Evolutionary conservation across 2,888 invertebrate genomes (phyloP).

Genomic region (Philereme transversata): DNA sequence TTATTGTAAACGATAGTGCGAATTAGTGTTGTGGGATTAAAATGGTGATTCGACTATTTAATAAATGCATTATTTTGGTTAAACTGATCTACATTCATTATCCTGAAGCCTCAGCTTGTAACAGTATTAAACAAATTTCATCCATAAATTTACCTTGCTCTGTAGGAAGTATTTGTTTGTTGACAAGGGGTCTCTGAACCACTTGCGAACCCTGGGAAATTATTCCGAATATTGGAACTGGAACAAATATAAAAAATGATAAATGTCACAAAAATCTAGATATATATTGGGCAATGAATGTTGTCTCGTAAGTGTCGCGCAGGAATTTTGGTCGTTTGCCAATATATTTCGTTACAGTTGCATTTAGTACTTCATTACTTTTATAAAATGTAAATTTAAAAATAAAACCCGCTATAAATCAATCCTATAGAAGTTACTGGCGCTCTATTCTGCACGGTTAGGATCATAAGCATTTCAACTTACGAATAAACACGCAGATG

Average conservation of each 20-base stretch:
- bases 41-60: too few relatives aligned
- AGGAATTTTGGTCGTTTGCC: conserved; percentile 26
- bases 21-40: too few relatives aligned
- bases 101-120: too few relatives aligned
- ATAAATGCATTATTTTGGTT: too few relatives aligned
- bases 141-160: conserved; percentile 68
- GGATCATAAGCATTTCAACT: conserved; percentile 36
- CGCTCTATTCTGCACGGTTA: too few relatives aligned
- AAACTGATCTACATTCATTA: too few relatives aligned
- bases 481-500: conserved; percentile 66
- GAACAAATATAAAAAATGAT: conserved; percentile 40
- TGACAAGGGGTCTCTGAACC: conserved; percentile 75
- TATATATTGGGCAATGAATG: not conserved
- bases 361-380: too few relatives aligned
- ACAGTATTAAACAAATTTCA: too few relatives aligned
- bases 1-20: too few relatives aligned
- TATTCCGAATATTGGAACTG: conserved; percentile 75
- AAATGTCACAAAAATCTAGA: not conserved
- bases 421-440: too few relatives aligned
- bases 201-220: conserved; percentile 79
- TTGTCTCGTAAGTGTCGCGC: not conserved
- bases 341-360: conserved; percentile 2
- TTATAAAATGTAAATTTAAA: not conserved
- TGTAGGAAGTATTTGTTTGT: conserved; percentile 74
- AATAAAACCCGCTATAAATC: too few relatives aligned